Base-by-base conservation (phyloP, 2,888 invertebrate species). In the Lottia gigantea region DNA sequence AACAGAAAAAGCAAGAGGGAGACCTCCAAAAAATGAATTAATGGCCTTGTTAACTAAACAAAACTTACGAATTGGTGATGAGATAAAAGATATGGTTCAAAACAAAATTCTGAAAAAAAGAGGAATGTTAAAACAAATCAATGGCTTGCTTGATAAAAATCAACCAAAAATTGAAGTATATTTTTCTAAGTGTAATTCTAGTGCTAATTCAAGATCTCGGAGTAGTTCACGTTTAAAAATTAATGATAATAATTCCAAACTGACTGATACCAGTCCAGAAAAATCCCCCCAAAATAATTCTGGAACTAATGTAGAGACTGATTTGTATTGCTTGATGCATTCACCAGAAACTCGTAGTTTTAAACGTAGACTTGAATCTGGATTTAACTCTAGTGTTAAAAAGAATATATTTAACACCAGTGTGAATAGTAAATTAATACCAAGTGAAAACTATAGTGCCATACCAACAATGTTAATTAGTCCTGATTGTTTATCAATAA, bases 51-150 rank as follows among this genome's bases (percentile, higher is more conserved):
- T 79, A 15, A 74, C 72, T 63, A 78, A 72, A 55, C 74, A 76
- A 66, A 78, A 79, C 66, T 68, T 81, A 45, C 71, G 77, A 26
- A 79, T 81, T 6, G 74, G 76, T 64, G 76, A 78, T 31, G 73
- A 75, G 46, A 67, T 82, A 8, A 74, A 75, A 65, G 75, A 80
- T 16, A 80, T 78, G 64, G 76, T 83, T n/a, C 79, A 81, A 62
- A 74, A 71, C 64, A 75, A 77, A 46, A 67, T 83, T 23, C 66
- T 82, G 12, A 77, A 73, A 66, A 69, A 66, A 14, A 75, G 78
- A 26, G 72, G 75, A 66, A 26, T 74, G 61, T 71, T 73, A 26
- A 76, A 70, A 62, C 72, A 71, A 62, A 72, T 75, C 47, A 55
- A 55, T 55, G 55, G 55, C 19, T 55, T 55, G 16, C 19, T 23